These are phyloP conservation scores for Setophaga kirtlandii DNA, from an alignment of 2,113 vertebrate species.

Conservation along the genomic window DNA sequence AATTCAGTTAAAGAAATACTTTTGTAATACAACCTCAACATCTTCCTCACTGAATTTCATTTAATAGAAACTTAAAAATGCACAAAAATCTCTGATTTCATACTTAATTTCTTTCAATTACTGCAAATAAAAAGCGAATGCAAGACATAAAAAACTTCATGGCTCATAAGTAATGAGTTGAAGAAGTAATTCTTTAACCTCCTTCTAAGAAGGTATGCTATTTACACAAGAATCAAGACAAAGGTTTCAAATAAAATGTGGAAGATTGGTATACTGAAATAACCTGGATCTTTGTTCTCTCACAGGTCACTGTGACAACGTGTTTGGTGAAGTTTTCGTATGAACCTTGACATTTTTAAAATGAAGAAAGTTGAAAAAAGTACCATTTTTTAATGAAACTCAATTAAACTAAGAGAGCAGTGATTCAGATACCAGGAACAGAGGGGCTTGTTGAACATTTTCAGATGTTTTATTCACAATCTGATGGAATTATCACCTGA, in stretches of 20 bases:
- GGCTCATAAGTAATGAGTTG: neutral
- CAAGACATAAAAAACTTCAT: neutral
- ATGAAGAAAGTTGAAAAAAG: neutral
- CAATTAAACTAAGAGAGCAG: neutral
- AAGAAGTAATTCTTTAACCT: neutral
- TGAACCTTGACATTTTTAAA: neutral
- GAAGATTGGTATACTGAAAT: neutral
- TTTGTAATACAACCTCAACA: neutral
- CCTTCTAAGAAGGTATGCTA: neutral
- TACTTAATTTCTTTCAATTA: neutral
- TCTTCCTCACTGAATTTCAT: neutral
- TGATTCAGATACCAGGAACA: neutral
- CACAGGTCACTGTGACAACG: neutral
- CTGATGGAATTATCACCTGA: neutral
- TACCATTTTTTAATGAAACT: neutral
- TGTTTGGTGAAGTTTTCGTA: neutral
- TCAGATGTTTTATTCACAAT: neutral
- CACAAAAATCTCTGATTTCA: neutral
- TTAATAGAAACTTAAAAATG: neutral
- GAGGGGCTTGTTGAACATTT: accelerated
- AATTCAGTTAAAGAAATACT: neutral
- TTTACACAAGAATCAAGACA: neutral
- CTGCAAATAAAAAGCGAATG: neutral
- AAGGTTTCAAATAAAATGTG: neutral
- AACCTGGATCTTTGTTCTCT: neutral